Evolutionary conservation across 2,888 invertebrate genomes (phyloP).

Genomic region (Hetaerina titia): DNA sequence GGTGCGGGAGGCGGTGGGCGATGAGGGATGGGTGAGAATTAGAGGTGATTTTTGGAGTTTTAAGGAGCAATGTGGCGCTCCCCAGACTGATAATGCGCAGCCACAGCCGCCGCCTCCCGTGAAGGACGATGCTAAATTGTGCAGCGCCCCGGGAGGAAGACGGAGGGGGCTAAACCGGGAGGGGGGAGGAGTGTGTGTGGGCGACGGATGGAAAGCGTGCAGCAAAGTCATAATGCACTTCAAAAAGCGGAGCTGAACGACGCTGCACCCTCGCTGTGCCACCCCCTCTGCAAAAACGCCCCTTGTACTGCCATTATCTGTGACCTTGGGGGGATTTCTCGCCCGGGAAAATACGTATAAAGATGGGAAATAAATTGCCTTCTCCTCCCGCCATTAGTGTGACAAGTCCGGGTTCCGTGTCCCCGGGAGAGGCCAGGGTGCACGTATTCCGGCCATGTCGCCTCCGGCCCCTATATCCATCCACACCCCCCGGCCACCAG

Average conservation of each 20-base stretch:
- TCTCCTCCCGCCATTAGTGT: not conserved
- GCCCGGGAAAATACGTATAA: not conserved
- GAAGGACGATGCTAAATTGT: too few species aligned
- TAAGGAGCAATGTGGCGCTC: too few species aligned
- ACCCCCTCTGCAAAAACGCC: not conserved
- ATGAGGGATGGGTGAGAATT: too few species aligned
- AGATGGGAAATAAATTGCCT: not conserved
- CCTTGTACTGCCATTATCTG: not conserved
- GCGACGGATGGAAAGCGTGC: not conserved
- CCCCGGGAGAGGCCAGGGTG: not conserved
- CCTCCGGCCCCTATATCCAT: too few species aligned
- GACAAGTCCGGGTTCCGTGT: not conserved
- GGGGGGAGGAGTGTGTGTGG: too few species aligned
- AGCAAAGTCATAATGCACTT: not conserved
- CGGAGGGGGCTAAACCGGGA: too few species aligned
- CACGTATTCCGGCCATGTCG: not conserved
- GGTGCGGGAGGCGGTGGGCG: too few species aligned
- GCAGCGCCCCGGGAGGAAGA: too few species aligned
- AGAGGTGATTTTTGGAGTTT: too few species aligned
- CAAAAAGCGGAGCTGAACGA: not conserved
- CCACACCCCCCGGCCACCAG: not conserved
- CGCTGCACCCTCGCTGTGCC: not conserved
- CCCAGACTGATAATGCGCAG: too few species aligned
- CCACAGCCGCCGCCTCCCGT: too few species aligned
- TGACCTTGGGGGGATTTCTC: not conserved